phyloP scores from a whole-genome alignment of 2,888 invertebrate species.

The Drosophila limbata region DNA sequence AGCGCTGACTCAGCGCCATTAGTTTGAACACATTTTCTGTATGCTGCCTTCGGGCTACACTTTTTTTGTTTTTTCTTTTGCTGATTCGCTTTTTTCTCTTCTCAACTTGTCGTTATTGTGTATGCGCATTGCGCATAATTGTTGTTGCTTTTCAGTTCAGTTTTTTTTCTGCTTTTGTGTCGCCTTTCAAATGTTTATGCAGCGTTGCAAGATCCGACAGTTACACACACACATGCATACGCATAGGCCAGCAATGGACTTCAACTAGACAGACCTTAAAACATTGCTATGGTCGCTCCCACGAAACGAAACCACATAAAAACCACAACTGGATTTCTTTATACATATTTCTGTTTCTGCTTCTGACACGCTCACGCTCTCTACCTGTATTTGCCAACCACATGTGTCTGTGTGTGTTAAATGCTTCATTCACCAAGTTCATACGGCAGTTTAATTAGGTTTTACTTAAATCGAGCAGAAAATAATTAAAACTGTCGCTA shows the following conservation, averaged over 20 bases:
- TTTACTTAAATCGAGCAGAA: too few species aligned
- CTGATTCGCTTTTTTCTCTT: slow-evolving; percentile 23
- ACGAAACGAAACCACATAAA: slow-evolving; percentile 44
- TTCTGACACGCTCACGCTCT: slow-evolving; percentile 35
- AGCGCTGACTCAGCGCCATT: slow-evolving; percentile 76
- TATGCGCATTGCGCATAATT: slow-evolving; percentile 56
- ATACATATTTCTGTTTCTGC: slow-evolving; percentile 16
- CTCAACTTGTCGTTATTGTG: slow-evolving; percentile 37
- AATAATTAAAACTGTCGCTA: too few species aligned
- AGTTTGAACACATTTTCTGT: slow-evolving; percentile 73
- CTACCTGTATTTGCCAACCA: slow-evolving; percentile 30
- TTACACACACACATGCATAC: slow-evolving; percentile 20
- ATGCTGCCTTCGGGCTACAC: slow-evolving; percentile 40
- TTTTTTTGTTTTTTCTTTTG: slow-evolving; percentile 24
- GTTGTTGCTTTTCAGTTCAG: slow-evolving; percentile 22
- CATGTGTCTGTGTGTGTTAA: not conserved
- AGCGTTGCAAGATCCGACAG: slow-evolving; percentile 38
- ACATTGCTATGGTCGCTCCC: slow-evolving; percentile 32
- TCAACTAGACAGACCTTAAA: slow-evolving; percentile 25
- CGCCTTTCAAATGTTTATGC: slow-evolving; percentile 50
- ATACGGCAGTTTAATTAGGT: not conserved
- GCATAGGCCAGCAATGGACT: slow-evolving; percentile 16
- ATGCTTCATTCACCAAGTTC: not conserved
- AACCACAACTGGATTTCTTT: slow-evolving; percentile 70
- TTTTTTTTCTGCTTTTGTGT: slow-evolving; percentile 29